phyloP scores from a whole-genome alignment of 1,140 invertebrate genomes.

The Euglossa dilemma region DNA sequence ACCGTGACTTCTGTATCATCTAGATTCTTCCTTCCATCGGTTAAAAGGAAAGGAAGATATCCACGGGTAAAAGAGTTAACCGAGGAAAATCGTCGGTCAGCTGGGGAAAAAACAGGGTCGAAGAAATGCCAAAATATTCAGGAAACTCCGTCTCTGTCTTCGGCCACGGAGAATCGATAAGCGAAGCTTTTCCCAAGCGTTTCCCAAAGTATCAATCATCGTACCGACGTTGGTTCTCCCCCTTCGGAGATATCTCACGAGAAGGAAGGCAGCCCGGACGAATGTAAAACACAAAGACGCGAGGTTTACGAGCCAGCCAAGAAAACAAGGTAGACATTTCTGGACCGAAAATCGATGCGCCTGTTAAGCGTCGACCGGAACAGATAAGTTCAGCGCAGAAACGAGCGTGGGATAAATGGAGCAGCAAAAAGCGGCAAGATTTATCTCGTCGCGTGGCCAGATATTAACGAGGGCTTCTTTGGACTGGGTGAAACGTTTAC shows the following conservation, averaged over 20 bases:
- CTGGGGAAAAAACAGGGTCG: background rate
- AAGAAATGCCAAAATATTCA: slow-evolving; percentile 4
- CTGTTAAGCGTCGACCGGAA: slow-evolving; percentile 15
- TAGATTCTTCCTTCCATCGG: too few relatives aligned
- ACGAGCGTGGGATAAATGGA: background rate
- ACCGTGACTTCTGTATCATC: too few relatives aligned
- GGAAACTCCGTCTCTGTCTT: background rate
- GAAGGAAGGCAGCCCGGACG: background rate
- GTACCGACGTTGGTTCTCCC: background rate
- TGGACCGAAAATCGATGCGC: slow-evolving; percentile 3
- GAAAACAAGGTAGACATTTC: slow-evolving; percentile 17
- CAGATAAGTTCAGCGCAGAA: slow-evolving; percentile 1
- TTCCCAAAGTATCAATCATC: slow-evolving; percentile 26
- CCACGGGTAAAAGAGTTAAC: background rate
- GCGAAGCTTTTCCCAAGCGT: background rate
- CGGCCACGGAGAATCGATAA: background rate
- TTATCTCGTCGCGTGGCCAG: background rate
- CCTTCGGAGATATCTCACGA: background rate
- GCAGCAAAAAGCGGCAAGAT: background rate
- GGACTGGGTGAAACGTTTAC: background rate
- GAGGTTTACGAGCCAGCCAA: slow-evolving; percentile 1
- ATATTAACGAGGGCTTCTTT: background rate
- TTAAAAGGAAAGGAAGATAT: background rate
- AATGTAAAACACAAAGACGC: slow-evolving; percentile 14
- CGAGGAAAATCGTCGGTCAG: background rate